Conservation (phyloP, 2,113 vertebrate species). For the Phaethon lepturus region DNA sequence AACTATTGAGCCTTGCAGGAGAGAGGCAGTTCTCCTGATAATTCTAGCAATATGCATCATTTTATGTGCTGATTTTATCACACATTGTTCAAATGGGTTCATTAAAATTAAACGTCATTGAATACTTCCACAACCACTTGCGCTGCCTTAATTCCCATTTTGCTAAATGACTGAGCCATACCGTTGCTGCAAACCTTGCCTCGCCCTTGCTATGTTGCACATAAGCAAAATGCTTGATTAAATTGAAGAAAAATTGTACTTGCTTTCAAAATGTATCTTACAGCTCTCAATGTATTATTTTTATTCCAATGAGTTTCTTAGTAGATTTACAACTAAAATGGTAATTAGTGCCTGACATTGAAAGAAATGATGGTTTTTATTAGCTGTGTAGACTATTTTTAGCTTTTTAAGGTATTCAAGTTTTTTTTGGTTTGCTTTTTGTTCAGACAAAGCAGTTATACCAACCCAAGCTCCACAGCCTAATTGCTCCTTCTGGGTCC, state of each 20-base stretch:
- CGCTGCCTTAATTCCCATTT: constrained; percentile 4
- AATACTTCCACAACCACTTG: constrained; percentile 26
- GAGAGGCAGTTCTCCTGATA: neutral
- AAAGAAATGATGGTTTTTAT: neutral
- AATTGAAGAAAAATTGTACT: neutral
- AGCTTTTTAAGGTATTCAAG: neutral
- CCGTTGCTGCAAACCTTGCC: neutral
- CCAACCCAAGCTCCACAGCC: neutral
- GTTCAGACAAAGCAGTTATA: constrained; percentile 12
- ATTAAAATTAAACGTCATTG: constrained; percentile 44
- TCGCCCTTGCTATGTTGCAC: neutral
- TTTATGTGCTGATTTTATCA: constrained; percentile 48
- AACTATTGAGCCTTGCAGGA: neutral
- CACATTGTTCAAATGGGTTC: constrained; percentile 22
- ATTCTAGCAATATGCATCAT: neutral
- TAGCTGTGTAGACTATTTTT: neutral
- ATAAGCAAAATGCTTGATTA: neutral
- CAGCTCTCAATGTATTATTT: neutral
- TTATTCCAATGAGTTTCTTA: neutral
- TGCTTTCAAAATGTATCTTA: neutral
- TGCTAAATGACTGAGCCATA: neutral
- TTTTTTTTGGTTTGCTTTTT: neutral
- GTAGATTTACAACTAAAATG: neutral
- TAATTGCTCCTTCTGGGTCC: neutral
- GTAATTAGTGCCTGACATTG: neutral